Percentiles rank a stretch among this genome's conserved stretches.
Conservation (phyloP, 2,113 vertebrate species). For the Malaclemys terrapin region DNA sequence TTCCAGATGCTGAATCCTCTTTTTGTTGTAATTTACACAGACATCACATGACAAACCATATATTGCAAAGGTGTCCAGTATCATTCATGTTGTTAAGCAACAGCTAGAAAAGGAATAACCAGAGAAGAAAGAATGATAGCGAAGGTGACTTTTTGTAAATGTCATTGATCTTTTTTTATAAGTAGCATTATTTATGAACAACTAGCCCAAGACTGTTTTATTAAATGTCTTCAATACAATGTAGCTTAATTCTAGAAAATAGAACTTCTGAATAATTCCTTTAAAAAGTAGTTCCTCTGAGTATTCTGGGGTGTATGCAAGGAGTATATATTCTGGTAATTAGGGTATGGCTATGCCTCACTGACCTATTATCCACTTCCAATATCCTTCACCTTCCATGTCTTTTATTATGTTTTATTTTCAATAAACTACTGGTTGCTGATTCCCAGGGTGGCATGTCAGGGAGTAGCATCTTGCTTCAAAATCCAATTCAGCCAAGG, state of each 20-base stretch:
- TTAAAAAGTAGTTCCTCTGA: constrained; percentile 1
- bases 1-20: neutral
- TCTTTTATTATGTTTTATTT: constrained; percentile 25
- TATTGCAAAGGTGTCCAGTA: neutral
- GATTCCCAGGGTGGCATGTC: neutral
- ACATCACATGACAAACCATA: neutral
- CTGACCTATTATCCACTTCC: neutral
- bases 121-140: neutral
- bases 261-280: neutral
- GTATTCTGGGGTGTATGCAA: neutral
- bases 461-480: neutral
- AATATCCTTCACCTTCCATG: neutral
- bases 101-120: neutral
- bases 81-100: neutral
- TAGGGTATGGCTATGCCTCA: neutral
- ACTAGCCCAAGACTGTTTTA: constrained; percentile 21
- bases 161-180: constrained; percentile 25
- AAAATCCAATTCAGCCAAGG: neutral
- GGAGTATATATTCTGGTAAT: constrained; percentile 28
- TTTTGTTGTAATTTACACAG: constrained; percentile 11
- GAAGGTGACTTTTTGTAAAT: neutral
- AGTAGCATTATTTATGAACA: constrained; percentile 25
- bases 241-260: neutral
- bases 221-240: neutral
- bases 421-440: neutral